These are phyloP conservation scores for Gonatopus flavifemur DNA, from an alignment of 1,140 invertebrate species.

Conservation along the genomic window DNA sequence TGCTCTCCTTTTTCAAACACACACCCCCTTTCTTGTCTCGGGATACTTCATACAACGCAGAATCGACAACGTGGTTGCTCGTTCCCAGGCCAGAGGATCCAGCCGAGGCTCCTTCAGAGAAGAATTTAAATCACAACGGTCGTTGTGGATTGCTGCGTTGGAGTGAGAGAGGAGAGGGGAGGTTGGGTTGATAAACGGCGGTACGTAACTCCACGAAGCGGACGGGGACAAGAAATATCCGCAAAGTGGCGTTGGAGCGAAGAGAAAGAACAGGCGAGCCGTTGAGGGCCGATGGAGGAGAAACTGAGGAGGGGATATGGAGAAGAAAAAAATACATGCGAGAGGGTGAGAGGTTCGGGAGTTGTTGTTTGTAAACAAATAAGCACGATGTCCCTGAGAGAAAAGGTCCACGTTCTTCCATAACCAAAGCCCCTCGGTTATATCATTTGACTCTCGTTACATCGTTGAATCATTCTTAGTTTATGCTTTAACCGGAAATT, in stretches of 20 bases:
- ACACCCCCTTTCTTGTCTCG: no score
- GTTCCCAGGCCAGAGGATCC: slow-evolving; percentile 35
- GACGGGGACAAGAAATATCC: slow-evolving; percentile 2
- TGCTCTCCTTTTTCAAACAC: no score
- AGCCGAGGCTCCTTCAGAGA: slow-evolving; percentile 24
- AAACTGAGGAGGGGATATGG: slow-evolving; percentile 10
- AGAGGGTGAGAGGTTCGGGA: neutral
- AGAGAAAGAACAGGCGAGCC: neutral
- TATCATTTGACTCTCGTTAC: no score
- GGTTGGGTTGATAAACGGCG: no score
- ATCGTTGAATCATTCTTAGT: no score
- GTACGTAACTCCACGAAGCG: no score
- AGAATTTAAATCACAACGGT: slow-evolving; percentile 56
- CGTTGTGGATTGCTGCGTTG: slow-evolving; percentile 27
- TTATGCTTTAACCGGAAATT: no score
- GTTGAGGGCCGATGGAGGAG: slow-evolving; percentile 9
- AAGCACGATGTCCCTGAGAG: slow-evolving; percentile 18
- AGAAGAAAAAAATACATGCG: neutral
- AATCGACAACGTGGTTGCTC: slow-evolving; percentile 17
- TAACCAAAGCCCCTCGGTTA: no score
- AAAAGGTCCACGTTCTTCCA: no score
- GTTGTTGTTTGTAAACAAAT: slow-evolving; percentile 42
- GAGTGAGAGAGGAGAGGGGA: slow-evolving; percentile 19
- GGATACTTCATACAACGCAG: slow-evolving; percentile 9
- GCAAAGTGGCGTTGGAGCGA: slow-evolving; percentile 1